These are phyloP conservation scores for Dioctria linearis DNA, from an alignment of 2,888 invertebrate species.

Conservation along the genomic window DNA sequence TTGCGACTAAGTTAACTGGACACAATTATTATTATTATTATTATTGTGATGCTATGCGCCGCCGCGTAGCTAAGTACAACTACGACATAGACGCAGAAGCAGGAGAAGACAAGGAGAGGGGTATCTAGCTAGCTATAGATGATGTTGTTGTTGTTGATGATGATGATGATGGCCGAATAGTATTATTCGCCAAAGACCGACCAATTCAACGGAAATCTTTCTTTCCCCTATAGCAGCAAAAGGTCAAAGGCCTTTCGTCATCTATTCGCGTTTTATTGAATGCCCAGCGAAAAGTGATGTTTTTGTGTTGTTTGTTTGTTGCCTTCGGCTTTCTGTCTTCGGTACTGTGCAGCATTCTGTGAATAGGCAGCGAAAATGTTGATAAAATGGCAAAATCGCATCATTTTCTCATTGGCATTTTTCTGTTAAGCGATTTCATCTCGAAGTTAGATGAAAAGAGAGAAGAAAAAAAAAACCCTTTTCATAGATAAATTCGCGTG, in stretches of 20 bases:
- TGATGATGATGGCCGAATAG: background rate
- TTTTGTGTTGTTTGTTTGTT: background rate
- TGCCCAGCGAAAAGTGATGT: background rate
- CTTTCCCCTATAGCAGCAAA: constrained; percentile 10
- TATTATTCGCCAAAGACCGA: no score
- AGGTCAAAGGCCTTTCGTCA: constrained; percentile 40
- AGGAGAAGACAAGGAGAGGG: background rate
- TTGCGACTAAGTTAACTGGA: constrained; percentile 28
- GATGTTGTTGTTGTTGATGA: no score
- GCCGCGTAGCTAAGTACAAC: no score
- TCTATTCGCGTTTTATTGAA: background rate
- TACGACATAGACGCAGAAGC: background rate
- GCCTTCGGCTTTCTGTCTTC: background rate
- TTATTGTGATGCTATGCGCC: background rate
- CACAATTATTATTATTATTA: background rate
- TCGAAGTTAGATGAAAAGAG: background rate
- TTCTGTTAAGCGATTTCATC: constrained; percentile 12
- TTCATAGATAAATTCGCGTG: background rate
- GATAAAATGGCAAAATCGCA: constrained; percentile 33
- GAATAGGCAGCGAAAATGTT: background rate
- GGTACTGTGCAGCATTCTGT: background rate
- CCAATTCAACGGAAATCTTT: constrained; percentile 10
- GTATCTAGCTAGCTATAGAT: no score
- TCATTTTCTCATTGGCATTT: constrained; percentile 15
- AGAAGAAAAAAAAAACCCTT: background rate